These are phyloP conservation scores for Choloepus didactylus DNA, from an alignment of 2,797 vertebrate genomes.

Conservation along the genomic window DNA sequence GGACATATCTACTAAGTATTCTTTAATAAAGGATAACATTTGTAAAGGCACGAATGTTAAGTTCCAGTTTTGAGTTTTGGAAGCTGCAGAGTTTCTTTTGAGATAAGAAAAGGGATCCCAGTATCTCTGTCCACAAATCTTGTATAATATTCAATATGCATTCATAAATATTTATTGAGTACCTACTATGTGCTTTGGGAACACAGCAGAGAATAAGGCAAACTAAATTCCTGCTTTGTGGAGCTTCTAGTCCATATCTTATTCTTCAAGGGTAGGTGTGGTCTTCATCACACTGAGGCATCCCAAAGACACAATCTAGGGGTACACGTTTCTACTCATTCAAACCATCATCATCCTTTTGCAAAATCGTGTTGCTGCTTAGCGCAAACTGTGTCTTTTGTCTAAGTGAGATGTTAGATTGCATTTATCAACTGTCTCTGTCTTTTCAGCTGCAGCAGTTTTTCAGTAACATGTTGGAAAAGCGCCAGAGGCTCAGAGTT, in stretches of 20 bases:
- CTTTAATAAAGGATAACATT: neutral
- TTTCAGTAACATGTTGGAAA: conserved; percentile 85
- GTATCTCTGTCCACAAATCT: neutral
- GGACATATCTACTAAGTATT: neutral
- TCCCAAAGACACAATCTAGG: neutral
- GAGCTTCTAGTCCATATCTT: neutral
- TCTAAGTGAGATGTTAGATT: neutral
- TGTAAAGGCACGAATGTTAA: neutral
- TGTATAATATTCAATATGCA: neutral
- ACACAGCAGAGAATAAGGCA: neutral
- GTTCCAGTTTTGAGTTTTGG: neutral
- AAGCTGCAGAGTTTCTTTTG: neutral
- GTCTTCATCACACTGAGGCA: neutral
- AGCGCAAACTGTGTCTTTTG: neutral
- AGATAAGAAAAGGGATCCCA: neutral
- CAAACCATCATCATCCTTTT: neutral
- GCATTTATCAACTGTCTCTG: neutral
- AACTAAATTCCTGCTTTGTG: neutral
- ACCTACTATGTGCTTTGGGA: neutral
- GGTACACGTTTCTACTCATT: neutral
- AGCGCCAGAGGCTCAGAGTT: conserved; percentile 72
- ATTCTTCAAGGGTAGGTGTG: neutral
- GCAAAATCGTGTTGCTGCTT: neutral
- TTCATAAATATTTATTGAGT: neutral
- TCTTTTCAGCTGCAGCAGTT: conserved; percentile 88